Base-by-base conservation (phyloP, 2,797 vertebrate species). In the Poeciliopsis gracilis region DNA sequence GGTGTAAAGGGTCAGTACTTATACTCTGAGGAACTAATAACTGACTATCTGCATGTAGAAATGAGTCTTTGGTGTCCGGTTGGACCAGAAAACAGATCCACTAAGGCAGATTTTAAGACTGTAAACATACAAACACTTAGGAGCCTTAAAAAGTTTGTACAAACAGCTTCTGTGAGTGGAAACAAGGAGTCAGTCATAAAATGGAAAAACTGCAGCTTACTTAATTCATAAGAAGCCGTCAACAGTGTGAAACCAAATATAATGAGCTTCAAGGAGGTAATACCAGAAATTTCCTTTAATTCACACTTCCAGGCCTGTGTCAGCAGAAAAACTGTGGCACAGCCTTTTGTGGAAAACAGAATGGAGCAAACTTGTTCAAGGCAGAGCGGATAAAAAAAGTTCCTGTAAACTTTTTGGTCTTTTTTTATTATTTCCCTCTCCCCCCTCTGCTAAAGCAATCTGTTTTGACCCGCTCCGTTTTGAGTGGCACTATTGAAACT, bases 381-480 rank as follows among this genome's bases (percentile, higher is more conserved):
- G 73, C 84, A 86, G 80, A 89, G 72, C 49, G 72, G 71, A 73
- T 75, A 70, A 87, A 92, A 45, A 93, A 93, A 95, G 93, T 93
- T 93, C 69, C 69, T 73, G 66, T 71, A 90, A 95, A 95, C 93
- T 93, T 95, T 92, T 67, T 67, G 87, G 83, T 82, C 74, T 85
- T 72, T 82, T 87, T 86, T 79, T 74, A 78, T 49, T 51, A 51
- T 51, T 78, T 67, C 78, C 59, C 75, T 46, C 53, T 82, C 69
- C 77, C 75, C 38, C 73, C 76, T 86, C 81, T 46, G 76, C 88
- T 91, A 80, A 91, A 94, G 87, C 92, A 91, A 90, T 93, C 90
- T 93, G 92, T 92, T 94, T 92, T 93, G 91, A 92, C 91, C 93
- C 87, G 18, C 84, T 93, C 89, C 83, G 38, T 91, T 93, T 94